phyloP scores from a whole-genome alignment of 1,140 invertebrate species.

The Vanessa atalanta region DNA sequence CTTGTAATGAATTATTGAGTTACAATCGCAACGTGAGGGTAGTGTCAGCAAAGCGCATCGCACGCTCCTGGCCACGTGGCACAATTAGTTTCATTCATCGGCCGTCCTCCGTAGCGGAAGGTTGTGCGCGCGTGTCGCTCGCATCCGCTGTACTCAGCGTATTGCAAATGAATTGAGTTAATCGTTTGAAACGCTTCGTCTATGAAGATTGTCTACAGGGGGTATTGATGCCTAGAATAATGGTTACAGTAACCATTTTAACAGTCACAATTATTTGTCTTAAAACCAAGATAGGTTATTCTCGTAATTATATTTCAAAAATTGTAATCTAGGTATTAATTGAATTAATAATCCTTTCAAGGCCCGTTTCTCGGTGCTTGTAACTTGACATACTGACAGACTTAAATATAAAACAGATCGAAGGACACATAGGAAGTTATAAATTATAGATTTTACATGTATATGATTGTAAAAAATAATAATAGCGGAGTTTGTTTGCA shows the following conservation, averaged over 20 bases:
- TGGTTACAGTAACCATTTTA: constrained; percentile 27
- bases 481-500: no score
- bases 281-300: constrained; percentile 3
- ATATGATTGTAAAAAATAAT: no score
- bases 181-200: constrained; percentile 52
- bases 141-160: constrained; percentile 52
- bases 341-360: no score
- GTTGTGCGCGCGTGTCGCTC: constrained; percentile 54
- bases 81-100: constrained; percentile 71
- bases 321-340: no score
- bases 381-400: no score
- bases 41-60: constrained; percentile 47
- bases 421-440: no score
- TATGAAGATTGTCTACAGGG: constrained; percentile 27
- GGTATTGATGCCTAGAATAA: constrained; percentile 29
- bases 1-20: neutral
- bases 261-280: constrained; percentile 7
- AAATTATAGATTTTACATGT: no score
- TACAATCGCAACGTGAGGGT: constrained; percentile 28
- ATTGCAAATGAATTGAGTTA: constrained; percentile 68
- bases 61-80: constrained; percentile 63
- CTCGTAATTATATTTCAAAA: no score
- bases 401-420: no score
- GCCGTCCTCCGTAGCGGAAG: constrained; percentile 57
- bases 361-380: no score